Percentiles rank a stretch among this genome's conserved stretches.
phyloP scores from a whole-genome alignment of 2,888 invertebrate genomes.

The Dasypogon diadema region DNA sequence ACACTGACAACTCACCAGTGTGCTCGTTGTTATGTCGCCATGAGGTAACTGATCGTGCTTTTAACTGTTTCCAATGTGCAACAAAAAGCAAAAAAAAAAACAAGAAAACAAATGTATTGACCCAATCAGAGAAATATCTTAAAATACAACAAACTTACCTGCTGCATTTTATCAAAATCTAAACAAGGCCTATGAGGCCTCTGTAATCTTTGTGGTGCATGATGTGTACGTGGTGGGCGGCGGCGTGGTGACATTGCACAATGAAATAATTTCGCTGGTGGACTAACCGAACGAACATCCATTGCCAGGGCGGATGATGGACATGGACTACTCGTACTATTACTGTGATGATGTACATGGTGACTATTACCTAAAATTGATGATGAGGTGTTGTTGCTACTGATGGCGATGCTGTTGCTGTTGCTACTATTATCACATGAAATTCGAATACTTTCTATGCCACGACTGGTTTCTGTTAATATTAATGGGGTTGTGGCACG shows the following conservation, averaged over 20 bases:
- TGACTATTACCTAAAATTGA: constrained; percentile 45
- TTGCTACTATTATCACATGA: constrained; percentile 69
- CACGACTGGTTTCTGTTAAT: constrained; percentile 69
- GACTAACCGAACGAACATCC: constrained; percentile 69
- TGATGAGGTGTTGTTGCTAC: constrained; percentile 44
- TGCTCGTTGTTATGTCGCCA: constrained; percentile 80
- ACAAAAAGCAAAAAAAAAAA: constrained; percentile 49
- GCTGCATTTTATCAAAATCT: constrained; percentile 97
- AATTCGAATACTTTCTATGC: constrained; percentile 70
- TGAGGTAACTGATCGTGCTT: constrained; percentile 80
- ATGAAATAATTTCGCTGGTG: constrained; percentile 71
- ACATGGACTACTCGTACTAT: constrained; percentile 65
- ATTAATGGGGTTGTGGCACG: constrained; percentile 69
- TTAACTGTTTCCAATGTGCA: constrained; percentile 73
- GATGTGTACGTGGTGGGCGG: constrained; percentile 73
- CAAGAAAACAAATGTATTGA: no score
- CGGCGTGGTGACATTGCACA: constrained; percentile 73
- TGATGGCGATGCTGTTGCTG: constrained; percentile 27
- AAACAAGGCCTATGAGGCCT: constrained; percentile 88
- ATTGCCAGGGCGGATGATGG: constrained; percentile 63
- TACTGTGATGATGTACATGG: constrained; percentile 48
- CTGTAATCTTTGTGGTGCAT: constrained; percentile 69
- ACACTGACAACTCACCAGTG: constrained; percentile 82
- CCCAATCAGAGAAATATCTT: no score
- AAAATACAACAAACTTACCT: constrained; percentile 74